Base-by-base conservation (phyloP, 2,888 invertebrate species). In the Spilosoma lubricipeda region DNA sequence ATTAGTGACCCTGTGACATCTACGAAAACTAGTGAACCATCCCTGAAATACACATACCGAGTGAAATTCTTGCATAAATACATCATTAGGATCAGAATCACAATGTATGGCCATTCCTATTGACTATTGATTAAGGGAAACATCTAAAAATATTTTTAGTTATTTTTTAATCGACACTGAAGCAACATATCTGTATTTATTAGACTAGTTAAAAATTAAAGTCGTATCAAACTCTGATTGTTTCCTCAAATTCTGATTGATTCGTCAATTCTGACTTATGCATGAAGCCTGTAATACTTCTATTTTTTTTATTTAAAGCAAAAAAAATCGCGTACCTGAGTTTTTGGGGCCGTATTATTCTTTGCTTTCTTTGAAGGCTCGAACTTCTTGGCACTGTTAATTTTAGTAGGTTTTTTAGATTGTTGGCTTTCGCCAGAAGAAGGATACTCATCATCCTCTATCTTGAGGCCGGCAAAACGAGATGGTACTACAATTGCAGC, bases 391-490 rank as follows among this genome's bases (percentile, higher is more conserved):
- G 80, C 82, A 67, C 80, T 79, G 72, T 80, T 87, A 65, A 87
- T 79, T 88, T 93, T 94, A 75, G 80, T 93, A 73, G 81, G 83
- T 85, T 96, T 96, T 87, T 95, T 95, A 23, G 90, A 83, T 80
- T 96, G 96, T 85, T 92, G 91, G 71, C 71, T 86, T 56, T 89
- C 90, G 72, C 76, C 92, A 84, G 85, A 90, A 86, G 89, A 77
- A 76, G 93, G 88, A 82, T 89, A 87, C 70, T 97, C 97, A 82
- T 98, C 98, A 85, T 97, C 97, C 86, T 98, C 98, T 74, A 97
- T 96, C 91, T 97, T 97, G 71, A 98, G 95, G 80, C 97, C 97
- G 76, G 98, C 97, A 92, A 98, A 98, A 85, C 98, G 96, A 39
- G 98, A 98, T 80, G 97, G 97, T 76, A 97, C 97, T 72, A 97